These are phyloP conservation scores for Myathropa florea DNA, from an alignment of 2,888 invertebrate species.

Conservation along the genomic window DNA sequence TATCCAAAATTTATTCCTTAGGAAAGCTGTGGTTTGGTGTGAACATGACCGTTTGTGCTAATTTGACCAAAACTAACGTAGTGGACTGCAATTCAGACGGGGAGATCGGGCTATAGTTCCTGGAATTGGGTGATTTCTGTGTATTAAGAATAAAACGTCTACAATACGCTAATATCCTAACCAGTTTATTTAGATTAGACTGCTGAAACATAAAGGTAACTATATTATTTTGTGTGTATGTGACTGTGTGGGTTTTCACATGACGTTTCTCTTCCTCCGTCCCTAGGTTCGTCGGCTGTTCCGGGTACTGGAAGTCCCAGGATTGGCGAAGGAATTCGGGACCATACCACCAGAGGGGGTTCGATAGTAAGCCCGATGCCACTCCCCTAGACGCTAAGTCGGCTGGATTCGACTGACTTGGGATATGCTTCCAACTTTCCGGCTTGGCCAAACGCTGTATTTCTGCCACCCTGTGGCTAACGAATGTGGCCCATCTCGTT, in stretches of 20 bases:
- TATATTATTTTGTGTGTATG: not conserved
- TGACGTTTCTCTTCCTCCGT: not conserved
- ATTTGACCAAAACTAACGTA: not conserved
- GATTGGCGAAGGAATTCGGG: not conserved
- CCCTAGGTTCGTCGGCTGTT: not conserved
- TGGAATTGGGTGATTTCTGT: not conserved
- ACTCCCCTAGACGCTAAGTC: not conserved
- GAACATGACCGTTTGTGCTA: not conserved
- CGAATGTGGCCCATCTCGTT: too few relatives aligned
- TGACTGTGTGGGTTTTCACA: not conserved
- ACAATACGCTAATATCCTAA: not conserved
- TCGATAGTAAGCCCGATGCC: not conserved
- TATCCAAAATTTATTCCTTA: not conserved
- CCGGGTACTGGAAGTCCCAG: not conserved
- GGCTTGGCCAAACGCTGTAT: too few relatives aligned
- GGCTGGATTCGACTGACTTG: not conserved
- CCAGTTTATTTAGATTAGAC: not conserved
- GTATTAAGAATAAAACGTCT: too few relatives aligned
- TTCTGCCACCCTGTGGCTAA: too few relatives aligned
- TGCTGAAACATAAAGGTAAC: not conserved
- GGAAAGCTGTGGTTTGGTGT: not conserved
- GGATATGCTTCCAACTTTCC: too few relatives aligned
- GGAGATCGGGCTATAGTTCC: not conserved
- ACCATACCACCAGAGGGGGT: not conserved
- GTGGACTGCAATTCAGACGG: not conserved